Conservation (phyloP, 53 echinoderm and acorn worm genomes). For the Holothuria scabra region DNA sequence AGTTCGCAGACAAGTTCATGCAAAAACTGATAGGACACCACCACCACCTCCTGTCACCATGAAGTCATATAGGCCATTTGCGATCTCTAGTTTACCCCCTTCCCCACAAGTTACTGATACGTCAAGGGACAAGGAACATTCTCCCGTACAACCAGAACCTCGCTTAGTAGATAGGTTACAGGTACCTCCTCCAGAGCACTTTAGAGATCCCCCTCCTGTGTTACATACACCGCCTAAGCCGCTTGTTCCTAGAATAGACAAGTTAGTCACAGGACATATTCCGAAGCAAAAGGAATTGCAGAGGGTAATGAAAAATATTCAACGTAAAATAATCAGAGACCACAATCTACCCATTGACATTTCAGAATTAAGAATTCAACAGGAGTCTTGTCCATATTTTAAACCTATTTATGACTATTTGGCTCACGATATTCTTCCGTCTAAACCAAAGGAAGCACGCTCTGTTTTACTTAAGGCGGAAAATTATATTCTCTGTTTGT, state of each 20-base stretch:
- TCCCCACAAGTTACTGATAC: too few species aligned
- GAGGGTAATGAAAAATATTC: constrained; percentile 38
- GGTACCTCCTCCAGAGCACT: too few species aligned
- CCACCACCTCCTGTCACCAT: too few species aligned
- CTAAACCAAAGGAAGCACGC: constrained; percentile 17
- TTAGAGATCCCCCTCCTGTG: constrained; percentile 43
- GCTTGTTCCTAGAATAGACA: constrained; percentile 40
- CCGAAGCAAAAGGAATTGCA: constrained; percentile 57
- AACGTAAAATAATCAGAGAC: constrained; percentile 62
- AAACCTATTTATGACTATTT: constrained; percentile 43
- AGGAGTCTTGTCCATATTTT: constrained; percentile 42
- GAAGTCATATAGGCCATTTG: too few species aligned
- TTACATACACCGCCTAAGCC: constrained; percentile 45
- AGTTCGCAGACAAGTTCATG: too few species aligned
- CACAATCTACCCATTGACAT: constrained; percentile 46
- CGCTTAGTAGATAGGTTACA: too few species aligned
- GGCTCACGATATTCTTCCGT: constrained; percentile 44
- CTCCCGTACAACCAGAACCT: too few species aligned
- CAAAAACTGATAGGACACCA: too few species aligned
- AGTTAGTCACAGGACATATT: constrained; percentile 47
- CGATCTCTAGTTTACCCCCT: too few species aligned
- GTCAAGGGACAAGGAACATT: too few species aligned
- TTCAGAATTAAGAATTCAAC: constrained; percentile 1
- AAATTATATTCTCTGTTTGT: constrained; percentile 11
- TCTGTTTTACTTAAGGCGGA: constrained; percentile 28